These are phyloP conservation scores for Sprattus sprattus DNA, from an alignment of 2,113 vertebrate species.

Conservation along the genomic window DNA sequence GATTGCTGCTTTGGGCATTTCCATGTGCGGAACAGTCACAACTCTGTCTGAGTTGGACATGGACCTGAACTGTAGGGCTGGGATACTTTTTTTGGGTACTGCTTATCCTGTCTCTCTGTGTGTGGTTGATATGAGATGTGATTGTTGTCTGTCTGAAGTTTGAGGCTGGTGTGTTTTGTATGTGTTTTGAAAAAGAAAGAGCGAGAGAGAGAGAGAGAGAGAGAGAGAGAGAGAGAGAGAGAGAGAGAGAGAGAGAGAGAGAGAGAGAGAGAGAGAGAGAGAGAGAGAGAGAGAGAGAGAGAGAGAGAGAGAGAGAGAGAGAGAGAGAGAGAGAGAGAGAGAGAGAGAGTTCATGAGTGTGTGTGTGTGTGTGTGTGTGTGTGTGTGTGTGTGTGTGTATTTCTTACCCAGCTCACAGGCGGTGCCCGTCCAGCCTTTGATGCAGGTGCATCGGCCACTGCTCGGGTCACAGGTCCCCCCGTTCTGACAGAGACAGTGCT, in stretches of 20 bases:
- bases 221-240: too few relatives aligned
- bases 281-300: too few relatives aligned
- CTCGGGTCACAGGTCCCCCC: slow-evolving; percentile 77
- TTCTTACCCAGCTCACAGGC: slow-evolving; percentile 86
- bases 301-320: too few relatives aligned
- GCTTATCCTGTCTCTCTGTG: not conserved
- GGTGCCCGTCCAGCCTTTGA: slow-evolving; percentile 78
- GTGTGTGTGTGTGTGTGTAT: not conserved
- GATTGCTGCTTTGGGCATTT: not conserved
- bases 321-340: too few relatives aligned
- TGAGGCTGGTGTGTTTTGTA: not conserved
- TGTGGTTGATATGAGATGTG: not conserved
- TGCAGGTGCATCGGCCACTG: slow-evolving; percentile 76
- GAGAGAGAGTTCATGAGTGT: not conserved
- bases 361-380: not conserved
- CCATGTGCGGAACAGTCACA: not conserved
- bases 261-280: too few relatives aligned
- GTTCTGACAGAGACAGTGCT: slow-evolving; percentile 82
- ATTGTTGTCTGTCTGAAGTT: not conserved
- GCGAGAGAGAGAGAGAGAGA: too few relatives aligned
- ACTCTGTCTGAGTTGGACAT: not conserved
- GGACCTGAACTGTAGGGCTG: not conserved
- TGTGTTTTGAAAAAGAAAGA: too few relatives aligned
- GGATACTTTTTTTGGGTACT: not conserved
- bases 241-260: too few relatives aligned